Base-by-base conservation (phyloP, 2,888 invertebrate genomes). In the Xanthorhoe designata region DNA sequence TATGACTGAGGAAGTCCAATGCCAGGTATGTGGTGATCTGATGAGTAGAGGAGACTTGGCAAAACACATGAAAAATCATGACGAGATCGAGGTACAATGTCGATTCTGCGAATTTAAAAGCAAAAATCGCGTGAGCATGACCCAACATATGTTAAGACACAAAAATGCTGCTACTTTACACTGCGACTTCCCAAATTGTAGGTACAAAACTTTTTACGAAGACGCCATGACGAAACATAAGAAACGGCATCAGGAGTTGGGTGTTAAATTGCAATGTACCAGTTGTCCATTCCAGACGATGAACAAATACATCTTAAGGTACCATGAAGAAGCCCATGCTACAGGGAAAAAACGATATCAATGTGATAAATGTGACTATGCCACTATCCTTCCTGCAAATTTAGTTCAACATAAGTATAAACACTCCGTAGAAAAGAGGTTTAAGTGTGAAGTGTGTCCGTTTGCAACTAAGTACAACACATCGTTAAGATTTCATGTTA, bases 401-500 rank as follows among this genome's bases (percentile, higher is more conserved):
- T 78, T 94, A 64, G 89, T 92, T 0, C 93, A 93, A 61, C 93
- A 94, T 71, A 91, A 89, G 65, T 91, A 91, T 70, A 94, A 93
- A 61, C 94, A 94, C 81, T 89, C 92, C 0, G 77, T 84, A 0
- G 91, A 89, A 29, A 93, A 92, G 61, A 77, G 89, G 70, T 94
- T 92, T 51, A 92, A 92, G 70, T 94, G 94, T 75, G 92, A 93
- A 68, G 88, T 90, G 0, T 94, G 94, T 56, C 87, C 91, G 0
- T 93, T 92, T 58, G 92, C 92, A 7, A 88, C 92, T 0, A 92
- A 93, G 69, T 93, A 93, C 72, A 92, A 92, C 65, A 92, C 92
- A 0, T 93, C 93, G 3, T 75, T 93, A 68, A 80, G 92, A 35
- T 92, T 92, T 71, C 93, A 93, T 69, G 92, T 92, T 47, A 91